These are phyloP conservation scores for Gadopsis marmoratus DNA, from an alignment of 2,797 vertebrate genomes.

Conservation along the genomic window DNA sequence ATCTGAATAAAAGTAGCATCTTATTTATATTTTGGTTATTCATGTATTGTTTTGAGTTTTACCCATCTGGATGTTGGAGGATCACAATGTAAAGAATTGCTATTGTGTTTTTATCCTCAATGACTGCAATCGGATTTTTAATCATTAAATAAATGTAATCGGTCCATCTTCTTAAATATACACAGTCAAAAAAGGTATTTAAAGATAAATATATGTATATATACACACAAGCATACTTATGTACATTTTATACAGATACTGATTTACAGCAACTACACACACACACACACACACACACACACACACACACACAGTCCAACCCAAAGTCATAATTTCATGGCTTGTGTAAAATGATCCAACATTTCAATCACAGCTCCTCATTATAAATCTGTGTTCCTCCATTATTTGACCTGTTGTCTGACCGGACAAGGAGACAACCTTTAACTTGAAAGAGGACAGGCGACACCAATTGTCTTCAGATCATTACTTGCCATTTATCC, in stretches of 20 bases:
- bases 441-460: constrained; percentile 69
- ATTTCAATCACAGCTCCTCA: constrained; percentile 29
- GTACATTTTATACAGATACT: not conserved
- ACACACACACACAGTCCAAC: not conserved
- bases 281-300: not conserved
- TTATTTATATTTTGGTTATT: not conserved
- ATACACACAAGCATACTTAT: not conserved
- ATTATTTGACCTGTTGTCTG: constrained; percentile 77
- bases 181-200: not conserved
- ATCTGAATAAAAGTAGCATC: not conserved
- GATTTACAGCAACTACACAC: not conserved
- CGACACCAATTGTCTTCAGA: constrained; percentile 56
- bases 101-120: not conserved
- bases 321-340: constrained; percentile 2
- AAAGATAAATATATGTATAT: not conserved
- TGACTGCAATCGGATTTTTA: not conserved
- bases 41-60: not conserved
- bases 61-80: not conserved
- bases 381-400: constrained; percentile 51
- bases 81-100: not conserved
- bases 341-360: constrained; percentile 15
- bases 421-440: constrained; percentile 67
- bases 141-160: not conserved
- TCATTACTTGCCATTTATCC: constrained; percentile 59
- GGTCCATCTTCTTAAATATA: not conserved